phyloP scores from a whole-genome alignment of 1,140 invertebrate species.

The Rhizoglyphus robini region DNA sequence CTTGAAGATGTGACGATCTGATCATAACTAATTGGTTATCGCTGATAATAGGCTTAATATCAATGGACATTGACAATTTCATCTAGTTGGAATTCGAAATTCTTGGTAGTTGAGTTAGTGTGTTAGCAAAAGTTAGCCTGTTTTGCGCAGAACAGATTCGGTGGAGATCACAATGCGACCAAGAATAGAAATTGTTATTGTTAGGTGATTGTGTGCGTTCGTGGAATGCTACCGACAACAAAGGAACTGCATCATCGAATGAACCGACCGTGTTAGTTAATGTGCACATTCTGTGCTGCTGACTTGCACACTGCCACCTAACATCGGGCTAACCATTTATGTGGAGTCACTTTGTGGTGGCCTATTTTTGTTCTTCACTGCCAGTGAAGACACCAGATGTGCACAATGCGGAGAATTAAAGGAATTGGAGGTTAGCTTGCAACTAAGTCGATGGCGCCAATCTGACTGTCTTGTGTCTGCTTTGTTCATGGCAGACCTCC shows the following conservation, averaged over 20 bases:
- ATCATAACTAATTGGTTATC: too few species aligned
- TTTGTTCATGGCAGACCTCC: neutral
- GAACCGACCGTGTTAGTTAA: neutral
- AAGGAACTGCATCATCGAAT: too few species aligned
- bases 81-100: neutral
- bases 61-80: neutral
- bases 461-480: too few species aligned
- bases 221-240: too few species aligned
- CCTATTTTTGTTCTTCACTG: neutral
- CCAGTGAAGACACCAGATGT: too few species aligned
- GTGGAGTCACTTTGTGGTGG: neutral
- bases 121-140: too few species aligned
- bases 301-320: neutral
- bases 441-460: too few species aligned
- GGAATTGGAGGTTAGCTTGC: neutral
- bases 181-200: neutral
- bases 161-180: neutral
- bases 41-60: too few species aligned
- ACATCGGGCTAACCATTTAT: neutral
- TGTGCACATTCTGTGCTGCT: neutral
- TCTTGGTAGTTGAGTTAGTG: neutral
- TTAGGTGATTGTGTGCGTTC: neutral
- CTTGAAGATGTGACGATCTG: too few species aligned
- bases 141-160: too few species aligned
- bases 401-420: neutral